These are phyloP conservation scores for Heptranchias perlo DNA, from an alignment of 2,113 vertebrate genomes.

Conservation along the genomic window DNA sequence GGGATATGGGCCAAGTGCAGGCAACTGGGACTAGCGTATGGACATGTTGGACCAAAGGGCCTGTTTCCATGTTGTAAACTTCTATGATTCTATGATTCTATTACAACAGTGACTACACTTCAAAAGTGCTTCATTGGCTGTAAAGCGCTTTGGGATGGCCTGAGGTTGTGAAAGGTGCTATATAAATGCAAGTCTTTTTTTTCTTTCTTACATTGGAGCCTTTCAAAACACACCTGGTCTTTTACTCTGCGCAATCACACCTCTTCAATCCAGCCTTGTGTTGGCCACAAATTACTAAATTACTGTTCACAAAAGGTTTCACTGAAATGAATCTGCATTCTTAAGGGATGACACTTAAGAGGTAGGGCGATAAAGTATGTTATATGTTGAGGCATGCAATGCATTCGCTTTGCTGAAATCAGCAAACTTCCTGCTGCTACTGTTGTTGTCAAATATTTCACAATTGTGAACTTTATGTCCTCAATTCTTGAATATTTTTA, in stretches of 20 bases:
- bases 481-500: background rate
- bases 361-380: background rate
- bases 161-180: background rate
- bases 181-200: too few species aligned
- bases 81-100: too few species aligned
- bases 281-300: background rate
- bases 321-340: background rate
- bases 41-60: too few species aligned
- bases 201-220: background rate
- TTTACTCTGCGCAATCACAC: background rate
- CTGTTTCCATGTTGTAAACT: too few species aligned
- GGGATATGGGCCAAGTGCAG: too few species aligned
- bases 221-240: background rate
- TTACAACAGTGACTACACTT: background rate
- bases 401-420: background rate
- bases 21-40: too few species aligned
- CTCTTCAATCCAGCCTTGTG: background rate
- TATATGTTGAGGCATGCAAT: background rate
- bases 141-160: background rate
- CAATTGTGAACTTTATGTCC: background rate
- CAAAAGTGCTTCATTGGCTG: background rate
- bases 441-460: background rate
- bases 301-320: background rate
- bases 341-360: background rate
- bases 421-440: background rate